A percentile compares a stretch with the other conserved stretches of the same genome.
These are phyloP conservation scores for Pedicia rivosa DNA, from an alignment of 2,888 invertebrate genomes.

Conservation along the genomic window DNA sequence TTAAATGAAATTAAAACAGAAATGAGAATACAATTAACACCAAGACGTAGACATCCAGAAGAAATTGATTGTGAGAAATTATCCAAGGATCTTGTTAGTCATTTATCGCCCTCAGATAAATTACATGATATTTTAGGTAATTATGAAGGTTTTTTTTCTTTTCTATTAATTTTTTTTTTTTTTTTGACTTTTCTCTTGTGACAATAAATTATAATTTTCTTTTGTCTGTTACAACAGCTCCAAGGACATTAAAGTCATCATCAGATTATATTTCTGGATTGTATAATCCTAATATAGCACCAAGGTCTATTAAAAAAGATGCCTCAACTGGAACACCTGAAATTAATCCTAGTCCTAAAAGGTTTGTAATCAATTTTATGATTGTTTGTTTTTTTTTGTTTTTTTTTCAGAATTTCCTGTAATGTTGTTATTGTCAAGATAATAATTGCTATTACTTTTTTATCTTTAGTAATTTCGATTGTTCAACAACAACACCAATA, in stretches of 20 bases:
- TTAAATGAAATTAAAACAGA: slow-evolving; percentile 1
- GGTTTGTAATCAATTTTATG: not conserved
- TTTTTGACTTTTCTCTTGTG: not conserved
- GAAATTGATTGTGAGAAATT: slow-evolving; percentile 66
- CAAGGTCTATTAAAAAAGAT: slow-evolving; percentile 17
- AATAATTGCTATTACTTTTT: no score
- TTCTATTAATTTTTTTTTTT: no score
- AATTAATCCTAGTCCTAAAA: slow-evolving; percentile 28
- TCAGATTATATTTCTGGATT: slow-evolving; percentile 27
- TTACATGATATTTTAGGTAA: slow-evolving; percentile 46
- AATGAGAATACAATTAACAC: slow-evolving; percentile 18
- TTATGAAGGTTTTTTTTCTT: slow-evolving; percentile 11
- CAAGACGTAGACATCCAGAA: slow-evolving; percentile 47
- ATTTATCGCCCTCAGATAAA: slow-evolving; percentile 44
- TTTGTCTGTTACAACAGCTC: slow-evolving; percentile 15
- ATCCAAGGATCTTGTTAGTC: slow-evolving; percentile 43
- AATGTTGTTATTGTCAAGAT: no score
- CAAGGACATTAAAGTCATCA: slow-evolving; percentile 24
- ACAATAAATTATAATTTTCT: not conserved
- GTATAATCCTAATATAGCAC: slow-evolving; percentile 27
- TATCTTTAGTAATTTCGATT: no score
- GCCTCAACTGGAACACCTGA: slow-evolving; percentile 18
- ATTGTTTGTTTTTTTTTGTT: not conserved
- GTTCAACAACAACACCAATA: not conserved
- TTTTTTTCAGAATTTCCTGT: not conserved